Base-by-base conservation (phyloP, 2,113 vertebrate species). In the Helogale parvula region DNA sequence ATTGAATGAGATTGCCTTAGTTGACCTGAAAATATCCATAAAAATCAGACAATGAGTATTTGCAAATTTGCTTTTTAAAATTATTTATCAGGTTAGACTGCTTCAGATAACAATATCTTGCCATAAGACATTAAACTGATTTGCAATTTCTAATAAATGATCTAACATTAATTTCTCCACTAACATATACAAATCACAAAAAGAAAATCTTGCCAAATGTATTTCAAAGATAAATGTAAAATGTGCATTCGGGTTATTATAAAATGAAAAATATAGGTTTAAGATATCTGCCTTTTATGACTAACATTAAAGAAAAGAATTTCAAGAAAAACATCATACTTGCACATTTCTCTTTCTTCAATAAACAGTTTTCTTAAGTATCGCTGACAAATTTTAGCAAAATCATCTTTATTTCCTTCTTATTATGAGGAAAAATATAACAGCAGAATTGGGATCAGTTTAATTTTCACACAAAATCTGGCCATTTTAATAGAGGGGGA, bases 1-100 rank as follows among this genome's bases (percentile, higher is more conserved):
- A 76, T 96, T 95, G 98, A 98, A 99, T 16, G 87, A 98, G 93
- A 99, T 11, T 29, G 14, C 33, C 90, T 94, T 98, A 95, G 95
- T 74, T 76, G 63, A n/a, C 83, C 98, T 98, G 95, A 97, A 98
- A 98, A 97, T 35, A 97, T 13, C 97, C 94, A 97, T 57, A 94
- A 68, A 94, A 96, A 95, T 50, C 88, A 54, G 83, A 80, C 57
- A 94, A 89, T 88, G 60, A 77, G 57, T 54, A 88, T 16, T 23
- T 65, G 50, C 82, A 93, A 38, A 33, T 45, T 90, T 96, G 71
- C 21, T 81, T 88, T 88, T 92, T 4, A 91, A 92, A 79, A 90
- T 68, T 57, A 31, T 80, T 76, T 68, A 80, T 80, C 45, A 92
- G 27, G 50, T n/a, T 27, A 5, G 4, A 38, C 0, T 23, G 8